Conservation (phyloP, 2,113 vertebrate genomes). For the Genyomyrus donnyi region DNA sequence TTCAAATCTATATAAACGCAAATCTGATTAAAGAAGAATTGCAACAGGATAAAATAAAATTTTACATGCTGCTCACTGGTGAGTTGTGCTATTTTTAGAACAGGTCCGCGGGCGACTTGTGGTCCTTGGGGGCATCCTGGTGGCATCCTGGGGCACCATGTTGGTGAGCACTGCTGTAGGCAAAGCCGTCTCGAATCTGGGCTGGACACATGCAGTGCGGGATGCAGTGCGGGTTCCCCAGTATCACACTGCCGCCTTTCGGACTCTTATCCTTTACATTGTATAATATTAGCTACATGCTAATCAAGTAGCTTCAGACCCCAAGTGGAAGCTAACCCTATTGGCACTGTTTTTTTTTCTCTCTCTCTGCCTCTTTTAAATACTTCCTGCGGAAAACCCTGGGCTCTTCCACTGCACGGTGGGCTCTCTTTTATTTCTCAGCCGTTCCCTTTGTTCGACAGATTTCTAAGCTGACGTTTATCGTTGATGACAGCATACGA, state of each 20-base stretch:
- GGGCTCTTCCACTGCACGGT: constrained; percentile 32
- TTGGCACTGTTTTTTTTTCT: constrained; percentile 29
- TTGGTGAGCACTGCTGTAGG: too few relatives aligned
- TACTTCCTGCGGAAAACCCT: constrained; percentile 65
- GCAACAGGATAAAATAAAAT: too few relatives aligned
- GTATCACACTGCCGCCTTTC: background rate
- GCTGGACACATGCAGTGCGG: background rate
- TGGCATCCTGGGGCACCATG: too few relatives aligned
- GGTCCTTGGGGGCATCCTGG: too few relatives aligned
- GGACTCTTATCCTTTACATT: background rate
- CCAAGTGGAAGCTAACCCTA: constrained; percentile 45
- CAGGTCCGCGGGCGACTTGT: too few relatives aligned
- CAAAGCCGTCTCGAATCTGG: background rate
- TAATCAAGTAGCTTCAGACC: constrained; percentile 23
- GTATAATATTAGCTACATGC: constrained; percentile 27
- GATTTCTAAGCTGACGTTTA: constrained; percentile 4
- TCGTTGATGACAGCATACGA: background rate
- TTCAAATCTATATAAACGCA: too few relatives aligned
- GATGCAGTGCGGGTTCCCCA: background rate
- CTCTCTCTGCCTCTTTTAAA: constrained; percentile 43
- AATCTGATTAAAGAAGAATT: too few relatives aligned
- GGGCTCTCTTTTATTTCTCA: constrained; percentile 40
- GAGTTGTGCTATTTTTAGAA: too few relatives aligned
- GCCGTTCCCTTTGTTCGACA: constrained; percentile 11
- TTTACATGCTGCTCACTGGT: too few relatives aligned